phyloP scores from a whole-genome alignment of 2,888 invertebrate genomes.

The Spicauda simplicius region DNA sequence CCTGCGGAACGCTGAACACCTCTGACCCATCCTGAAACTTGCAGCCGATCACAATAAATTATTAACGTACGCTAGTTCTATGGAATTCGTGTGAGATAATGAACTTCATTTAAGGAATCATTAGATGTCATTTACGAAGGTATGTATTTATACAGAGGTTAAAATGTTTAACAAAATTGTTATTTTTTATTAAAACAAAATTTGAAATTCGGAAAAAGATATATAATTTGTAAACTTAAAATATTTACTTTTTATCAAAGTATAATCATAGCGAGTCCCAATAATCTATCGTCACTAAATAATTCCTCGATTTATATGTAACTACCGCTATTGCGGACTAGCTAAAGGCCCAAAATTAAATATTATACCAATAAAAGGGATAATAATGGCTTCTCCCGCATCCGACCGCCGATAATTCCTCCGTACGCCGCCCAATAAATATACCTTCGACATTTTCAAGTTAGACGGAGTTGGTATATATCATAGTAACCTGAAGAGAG shows the following conservation, averaged over 20 bases:
- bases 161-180: too few species aligned
- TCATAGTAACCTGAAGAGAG: slow-evolving; percentile 79
- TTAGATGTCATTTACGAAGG: background rate
- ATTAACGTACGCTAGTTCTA: slow-evolving; percentile 65
- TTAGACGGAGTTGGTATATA: slow-evolving; percentile 73
- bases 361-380: slow-evolving; percentile 85
- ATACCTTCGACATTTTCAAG: slow-evolving; percentile 82
- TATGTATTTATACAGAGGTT: background rate
- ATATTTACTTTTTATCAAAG: background rate
- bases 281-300: slow-evolving; percentile 50
- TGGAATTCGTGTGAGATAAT: slow-evolving; percentile 15
- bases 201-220: too few species aligned
- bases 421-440: slow-evolving; percentile 73
- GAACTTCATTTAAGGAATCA: background rate
- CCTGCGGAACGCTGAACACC: slow-evolving; percentile 67
- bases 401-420: slow-evolving; percentile 80
- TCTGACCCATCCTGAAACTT: slow-evolving; percentile 83
- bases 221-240: background rate
- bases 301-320: slow-evolving; percentile 78
- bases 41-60: slow-evolving; percentile 80
- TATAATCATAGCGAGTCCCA: slow-evolving; percentile 19
- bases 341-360: slow-evolving; percentile 81
- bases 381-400: slow-evolving; percentile 79
- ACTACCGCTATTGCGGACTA: slow-evolving; percentile 60
- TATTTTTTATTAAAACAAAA: too few species aligned